Evolutionary conservation across 2,797 vertebrate species (phyloP), one percentile per base, ranked within the genome.

Genomic region (Sternotherus odoratus): DNA sequence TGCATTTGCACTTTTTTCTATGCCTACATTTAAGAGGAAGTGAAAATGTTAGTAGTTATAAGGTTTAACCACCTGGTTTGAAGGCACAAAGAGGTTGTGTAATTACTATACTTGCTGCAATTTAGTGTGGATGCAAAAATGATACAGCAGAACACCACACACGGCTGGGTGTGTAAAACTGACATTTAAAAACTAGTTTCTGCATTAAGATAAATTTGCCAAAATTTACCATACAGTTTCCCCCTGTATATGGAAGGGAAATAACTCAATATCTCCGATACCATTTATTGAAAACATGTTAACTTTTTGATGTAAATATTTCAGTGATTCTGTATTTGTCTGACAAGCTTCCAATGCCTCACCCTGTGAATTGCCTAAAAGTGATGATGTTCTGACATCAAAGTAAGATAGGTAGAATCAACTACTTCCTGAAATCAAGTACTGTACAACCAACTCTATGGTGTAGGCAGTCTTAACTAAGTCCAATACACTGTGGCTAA

Each of bases 401-500:
- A 0, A 1, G 39, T 6, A 69, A n/a, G 79, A 4, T 1, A 1
- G 1, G 39, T 1, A 54, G 36, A 56, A 87, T 16, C 78, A 30
- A 15, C 48, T 6, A 23, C 39, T 39, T 5, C n/a, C 46, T 39
- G 51, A 4, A 12, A 54, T 72, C 1, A 24, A 11, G 92, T 0
- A 72, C 86, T 69, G 83, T 88, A 50, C 85, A 39, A 8, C 2
- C 74, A 9, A 24, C 0, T 13, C 30, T 85, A 56, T 89, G 43
- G 91, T 0, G 5, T 36, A 82, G 74, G 26, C 57, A 11, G 80
- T 82, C 86, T 21, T 85, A 89, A 75, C 82, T 83, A 11, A 60
- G 77, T 60, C 88, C 96, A 81, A 88, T 89, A 49, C 91, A 12
- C 10, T 6, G 92, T 82, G 96, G 94, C 26, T 92, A 85, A 88